Base-by-base conservation (phyloP, 1,140 invertebrate species). In the Littorina saxatilis region DNA sequence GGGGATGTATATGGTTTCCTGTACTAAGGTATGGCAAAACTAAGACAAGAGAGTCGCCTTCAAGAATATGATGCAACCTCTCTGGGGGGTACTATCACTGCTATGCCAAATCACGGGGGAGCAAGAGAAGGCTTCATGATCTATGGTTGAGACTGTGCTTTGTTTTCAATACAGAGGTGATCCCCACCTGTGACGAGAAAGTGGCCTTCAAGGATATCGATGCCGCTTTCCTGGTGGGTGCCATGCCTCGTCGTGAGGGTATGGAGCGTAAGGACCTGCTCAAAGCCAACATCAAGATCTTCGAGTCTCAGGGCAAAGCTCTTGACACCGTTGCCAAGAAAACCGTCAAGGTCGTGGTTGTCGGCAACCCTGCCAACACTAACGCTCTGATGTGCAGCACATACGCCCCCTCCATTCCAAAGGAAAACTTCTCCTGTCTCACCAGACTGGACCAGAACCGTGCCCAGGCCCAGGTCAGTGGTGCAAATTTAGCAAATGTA, bases 331-430 rank as follows among this genome's bases (percentile, higher is more conserved):
- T 95, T 92, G 97, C 99, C 1, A 97, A 97, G 85, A 99, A 99
- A 90, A 96, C 96, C 90, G 97, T 99, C 27, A 99, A 99, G 93
- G 96, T 95, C 29, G 93, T 99, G 27, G 98, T 99, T 63, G 99
- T 99, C 89, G 99, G 99, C 52, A 99, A 99, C 93, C 99, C 99
- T 70, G 99, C 99, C 0, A 99, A 99, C 91, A 99, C 99, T 0
- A 99, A 99, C 94, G 98, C 98, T 27, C 93, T 98, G 15, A 98
- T 99, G 85, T 98, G 97, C 89, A 96, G 97, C 2, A 96, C 98
- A 89, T 99, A 98, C 93, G 92, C 91, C 32, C 98, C 98, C 47
- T 97, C 97, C 4, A 99, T 99, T 92, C 98, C 99, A 23, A 96
- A 96, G 85, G 95, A 98, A 91, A 99, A 99, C 92, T 99, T 99